Evolutionary conservation across 2,888 invertebrate genomes (phyloP).

Genomic region (Diabrotica balteata): DNA sequence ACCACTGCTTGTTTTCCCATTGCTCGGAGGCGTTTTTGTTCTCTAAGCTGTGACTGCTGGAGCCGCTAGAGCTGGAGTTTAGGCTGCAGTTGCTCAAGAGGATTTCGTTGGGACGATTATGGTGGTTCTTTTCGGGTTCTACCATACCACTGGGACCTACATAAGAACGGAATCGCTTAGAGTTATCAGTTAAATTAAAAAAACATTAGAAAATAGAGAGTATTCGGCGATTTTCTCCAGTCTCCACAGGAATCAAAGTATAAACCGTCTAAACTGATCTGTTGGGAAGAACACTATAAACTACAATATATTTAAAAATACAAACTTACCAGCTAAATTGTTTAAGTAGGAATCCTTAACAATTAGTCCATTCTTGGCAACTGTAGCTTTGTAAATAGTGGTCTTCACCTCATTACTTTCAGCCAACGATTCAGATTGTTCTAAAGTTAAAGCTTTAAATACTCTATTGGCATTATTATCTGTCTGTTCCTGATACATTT

Average conservation of each 20-base stretch:
- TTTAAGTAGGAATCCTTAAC: conserved; percentile 32
- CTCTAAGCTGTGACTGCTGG: conserved; percentile 61
- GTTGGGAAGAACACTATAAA: no score
- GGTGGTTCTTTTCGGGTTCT: conserved; percentile 39
- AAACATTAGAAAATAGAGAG: no score
- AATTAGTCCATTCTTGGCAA: conserved; percentile 37
- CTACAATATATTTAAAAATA: no score
- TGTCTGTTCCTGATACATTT: conserved; percentile 57
- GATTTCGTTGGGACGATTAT: conserved; percentile 55
- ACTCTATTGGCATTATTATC: conserved; percentile 61
- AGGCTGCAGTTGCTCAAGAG: conserved; percentile 66
- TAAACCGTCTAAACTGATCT: no score
- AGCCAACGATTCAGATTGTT: conserved; percentile 37
- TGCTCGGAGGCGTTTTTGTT: conserved; percentile 47
- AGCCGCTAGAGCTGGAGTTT: conserved; percentile 62
- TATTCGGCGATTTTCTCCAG: no score
- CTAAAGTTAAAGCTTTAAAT: conserved; percentile 44
- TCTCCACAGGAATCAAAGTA: no score
- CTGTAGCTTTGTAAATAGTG: conserved; percentile 36
- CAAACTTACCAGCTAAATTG: conserved; percentile 38
- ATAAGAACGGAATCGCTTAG: background rate
- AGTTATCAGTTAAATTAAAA: no score
- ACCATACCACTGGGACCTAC: conserved; percentile 27
- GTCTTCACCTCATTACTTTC: conserved; percentile 38
- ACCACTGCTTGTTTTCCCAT: conserved; percentile 56